Evolutionary conservation across 1,140 invertebrate genomes (phyloP), one percentile per base, ranked within the genome.

Genomic region (Drosophila equinoxialis): DNA sequence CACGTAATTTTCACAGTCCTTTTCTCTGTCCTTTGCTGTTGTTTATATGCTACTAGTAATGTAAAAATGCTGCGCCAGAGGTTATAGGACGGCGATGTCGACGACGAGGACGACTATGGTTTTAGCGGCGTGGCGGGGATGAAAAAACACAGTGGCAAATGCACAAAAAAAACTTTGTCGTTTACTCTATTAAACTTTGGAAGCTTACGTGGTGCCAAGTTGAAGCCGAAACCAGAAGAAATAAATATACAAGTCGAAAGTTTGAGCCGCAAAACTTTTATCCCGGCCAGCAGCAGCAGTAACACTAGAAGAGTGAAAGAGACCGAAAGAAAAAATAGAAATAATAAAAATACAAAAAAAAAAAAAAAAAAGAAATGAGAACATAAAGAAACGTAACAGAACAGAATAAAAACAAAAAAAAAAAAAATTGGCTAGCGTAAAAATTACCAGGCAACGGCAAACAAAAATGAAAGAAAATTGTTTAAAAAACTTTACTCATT

Each of bases 161-260:
- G 39, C 37, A 57, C 26, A 58, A 59, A 83, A 83, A 82, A 85
- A 90, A 86, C 77, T 90, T 87, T 90, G 77, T 86, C 82, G 87
- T 90, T 90, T 90, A 90, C 87, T 90, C 82, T 90, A 90, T 90
- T 90, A 90, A 90, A 90, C 83, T 90, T 90, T 90, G 78, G 73
- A 70, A 87, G 87, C 87, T 90, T 87, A 87, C 87, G 82, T 87
- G 80, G 87, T 81, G 77, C 74, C 86, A 90, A 85, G 74, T 89
- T 78, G 77, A 81, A 78, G 84, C 84, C 74, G 80, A 89, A 89
- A 89, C 80, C 84, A 87, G 68, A 87, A 89, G 85, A 87, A 87
- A 89, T 89, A 87, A 87, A 87, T 89, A 87, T 83, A 87, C 80
- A 87, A 87, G 79, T 82, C 83, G 69, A 87, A 78, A 86, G 77